Base-by-base conservation (phyloP, 2,888 invertebrate genomes). In the Sceliomorpha sp. region DNA sequence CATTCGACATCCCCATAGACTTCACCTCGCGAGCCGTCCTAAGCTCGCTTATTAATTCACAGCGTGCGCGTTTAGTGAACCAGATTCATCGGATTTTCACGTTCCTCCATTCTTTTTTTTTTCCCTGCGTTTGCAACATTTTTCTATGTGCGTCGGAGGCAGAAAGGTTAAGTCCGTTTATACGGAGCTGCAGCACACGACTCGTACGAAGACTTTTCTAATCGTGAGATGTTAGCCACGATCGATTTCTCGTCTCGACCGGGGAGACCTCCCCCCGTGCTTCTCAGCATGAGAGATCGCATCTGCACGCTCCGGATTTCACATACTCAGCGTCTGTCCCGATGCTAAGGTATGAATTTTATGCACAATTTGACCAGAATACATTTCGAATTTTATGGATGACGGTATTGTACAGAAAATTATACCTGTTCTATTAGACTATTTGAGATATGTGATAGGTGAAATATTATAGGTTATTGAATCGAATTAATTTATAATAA, bases 41-140 rank as follows among this genome's bases (percentile, higher is more conserved):
- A 76, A 83, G 77, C 79, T 75, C 77, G 84, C 83, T 85, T 85
- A 86, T 86, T 86, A 86, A 86, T 86, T 85, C 86, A 81, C 80
- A 73, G 76, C 79, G 74, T 73, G 76, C 53, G 50, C 26, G 26
- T 53, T 66, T 55, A 45, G 62, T 24, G 44, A 50, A 37, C 44
- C 12, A 17, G 56, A n/a, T 13, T 31, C 32, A 15, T 17, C 13
- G 48, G 50, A 59, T 64, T 56, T 39, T 37, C n/a, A 9, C 42
- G 13, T 14, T 39, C 20, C 50, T 26, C 15, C 15, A 12, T 17
- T 31, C 29, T 36, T 29, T 31, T 45, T n/a, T 20, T 36, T 31
- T 24, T 44, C 20, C 13, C 31, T 31, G n/a, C n/a, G n/a, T 17
- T 37, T 45, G 27, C 47, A 51, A 34, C 36, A 31, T 9, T 17